Evolutionary conservation across 2,888 invertebrate species (phyloP), one percentile per base, ranked within the genome.

Genomic region (Dorcus parallelipipedus): DNA sequence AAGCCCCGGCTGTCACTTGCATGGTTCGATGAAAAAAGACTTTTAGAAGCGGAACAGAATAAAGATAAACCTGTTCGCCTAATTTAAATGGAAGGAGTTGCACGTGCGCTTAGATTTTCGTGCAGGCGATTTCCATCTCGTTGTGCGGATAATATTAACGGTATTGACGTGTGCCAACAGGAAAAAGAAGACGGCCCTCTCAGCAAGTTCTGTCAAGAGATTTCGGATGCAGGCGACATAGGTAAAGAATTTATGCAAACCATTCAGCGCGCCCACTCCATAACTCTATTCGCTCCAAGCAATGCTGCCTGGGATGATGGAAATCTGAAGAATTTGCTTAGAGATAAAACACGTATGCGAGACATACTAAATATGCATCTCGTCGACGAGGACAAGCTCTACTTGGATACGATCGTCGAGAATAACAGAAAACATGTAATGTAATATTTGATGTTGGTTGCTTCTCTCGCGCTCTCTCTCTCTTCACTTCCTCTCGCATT

Each of bases 231-330:
- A 68, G 76, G 74, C 26, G 64, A 68, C 38, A 83, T 86, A 58
- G 92, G 90, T 5, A 85, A 86, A 56, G 87, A 89, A 64, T 91
- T 92, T 72, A 82, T 91, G 74, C 84, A 84, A 61, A 87, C 86
- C 64, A 84, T 93, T 38, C 88, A 84, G 56, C 79, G 83, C 58
- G 84, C 86, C 62, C 85, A 86, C 57, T 89, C 91, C 67, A 83
- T 93, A 23, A 95, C 95, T 3, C 82, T 95, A 57, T 91, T 95
- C 75, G 94, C 93, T 2, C 95, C 95, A 0, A 92, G 91, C 71
- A 95, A 95, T 74, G 89, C 89, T 61, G 95, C 95, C 9, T 90
- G 93, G 87, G 86, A 88, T 65, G 83, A 86, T 49, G 65, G 71
- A 17, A 86, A 86, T 63, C 84, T 93, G n/a, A 84, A 87, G 69